These are phyloP conservation scores for Digitonthophagus gazella DNA, from an alignment of 2,888 invertebrate species.

Conservation along the genomic window DNA sequence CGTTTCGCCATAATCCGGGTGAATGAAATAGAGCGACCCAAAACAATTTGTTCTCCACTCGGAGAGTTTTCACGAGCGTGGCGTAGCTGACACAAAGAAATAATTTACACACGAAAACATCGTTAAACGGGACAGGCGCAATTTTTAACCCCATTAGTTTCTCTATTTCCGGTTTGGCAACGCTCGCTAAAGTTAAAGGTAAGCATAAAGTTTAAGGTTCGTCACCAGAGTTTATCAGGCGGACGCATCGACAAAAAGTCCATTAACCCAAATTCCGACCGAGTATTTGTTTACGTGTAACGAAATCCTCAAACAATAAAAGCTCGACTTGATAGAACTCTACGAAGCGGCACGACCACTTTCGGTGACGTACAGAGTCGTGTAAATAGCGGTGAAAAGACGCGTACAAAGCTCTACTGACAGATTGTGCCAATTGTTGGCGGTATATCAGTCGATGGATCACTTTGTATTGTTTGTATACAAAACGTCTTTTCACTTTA, in stretches of 20 bases:
- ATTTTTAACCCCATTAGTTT: neutral
- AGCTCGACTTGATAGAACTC: too few relatives aligned
- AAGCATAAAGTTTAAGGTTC: neutral
- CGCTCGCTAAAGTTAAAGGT: neutral
- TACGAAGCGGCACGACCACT: too few relatives aligned
- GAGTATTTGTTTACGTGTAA: too few relatives aligned
- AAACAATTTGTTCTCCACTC: neutral
- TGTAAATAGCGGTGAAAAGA: too few relatives aligned
- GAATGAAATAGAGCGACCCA: neutral
- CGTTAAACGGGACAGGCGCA: neutral
- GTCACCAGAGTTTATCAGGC: neutral
- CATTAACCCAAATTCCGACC: too few relatives aligned
- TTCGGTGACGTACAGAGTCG: too few relatives aligned
- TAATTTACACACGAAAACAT: neutral
- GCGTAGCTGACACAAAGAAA: neutral
- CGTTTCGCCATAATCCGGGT: neutral
- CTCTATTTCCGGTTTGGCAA: neutral
- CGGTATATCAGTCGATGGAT: too few relatives aligned
- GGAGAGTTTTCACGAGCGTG: neutral
- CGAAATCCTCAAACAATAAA: too few relatives aligned
- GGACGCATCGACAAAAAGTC: neutral
- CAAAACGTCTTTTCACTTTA: too few relatives aligned
- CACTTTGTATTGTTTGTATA: too few relatives aligned
- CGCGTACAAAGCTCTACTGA: too few relatives aligned
- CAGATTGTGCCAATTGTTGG: too few relatives aligned